Evolutionary conservation across 1,140 invertebrate species (phyloP).

Genomic region (Drosophila lini): DNA sequence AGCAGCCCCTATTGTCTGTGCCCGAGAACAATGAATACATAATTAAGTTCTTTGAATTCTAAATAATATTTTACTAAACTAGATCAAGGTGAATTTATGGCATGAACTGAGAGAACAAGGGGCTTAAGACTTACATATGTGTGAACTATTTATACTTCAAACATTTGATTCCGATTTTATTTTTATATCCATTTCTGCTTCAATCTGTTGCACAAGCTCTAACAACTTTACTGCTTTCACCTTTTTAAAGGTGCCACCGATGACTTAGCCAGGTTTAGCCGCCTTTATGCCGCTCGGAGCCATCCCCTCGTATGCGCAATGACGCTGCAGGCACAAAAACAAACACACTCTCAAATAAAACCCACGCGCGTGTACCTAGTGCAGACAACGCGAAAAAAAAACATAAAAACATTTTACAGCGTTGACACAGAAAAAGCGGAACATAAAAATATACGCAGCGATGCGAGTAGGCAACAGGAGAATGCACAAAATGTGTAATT

Average conservation of each 20-base stretch:
- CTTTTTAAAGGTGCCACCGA: conserved; percentile 13
- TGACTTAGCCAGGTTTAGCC: conserved; percentile 24
- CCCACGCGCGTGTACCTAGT: conserved; percentile 7
- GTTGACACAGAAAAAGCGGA: conserved; percentile 39
- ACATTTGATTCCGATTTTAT: conserved; percentile 5
- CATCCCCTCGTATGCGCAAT: conserved; percentile 55
- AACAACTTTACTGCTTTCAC: conserved; percentile 25
- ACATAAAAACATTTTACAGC: conserved; percentile 52
- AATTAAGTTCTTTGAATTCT: not conserved
- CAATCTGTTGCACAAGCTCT: conserved; percentile 6
- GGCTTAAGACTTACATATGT: not conserved
- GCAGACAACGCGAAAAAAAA: conserved; percentile 4
- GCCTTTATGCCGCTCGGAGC: conserved; percentile 23
- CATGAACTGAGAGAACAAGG: not conserved
- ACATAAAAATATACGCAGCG: conserved; percentile 26
- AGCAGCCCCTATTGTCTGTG: conserved; percentile 8
- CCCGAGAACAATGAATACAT: not conserved
- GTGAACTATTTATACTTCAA: not conserved
- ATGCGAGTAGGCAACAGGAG: conserved; percentile 52
- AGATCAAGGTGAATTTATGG: conserved; percentile 7
- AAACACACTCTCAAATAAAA: conserved; percentile 17
- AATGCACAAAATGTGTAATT: conserved; percentile 49
- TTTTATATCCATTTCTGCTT: not conserved
- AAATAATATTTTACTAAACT: not conserved
- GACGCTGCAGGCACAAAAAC: conserved; percentile 16